Conservation (phyloP, 2,888 invertebrate species). For the Apocheima hispidaria region DNA sequence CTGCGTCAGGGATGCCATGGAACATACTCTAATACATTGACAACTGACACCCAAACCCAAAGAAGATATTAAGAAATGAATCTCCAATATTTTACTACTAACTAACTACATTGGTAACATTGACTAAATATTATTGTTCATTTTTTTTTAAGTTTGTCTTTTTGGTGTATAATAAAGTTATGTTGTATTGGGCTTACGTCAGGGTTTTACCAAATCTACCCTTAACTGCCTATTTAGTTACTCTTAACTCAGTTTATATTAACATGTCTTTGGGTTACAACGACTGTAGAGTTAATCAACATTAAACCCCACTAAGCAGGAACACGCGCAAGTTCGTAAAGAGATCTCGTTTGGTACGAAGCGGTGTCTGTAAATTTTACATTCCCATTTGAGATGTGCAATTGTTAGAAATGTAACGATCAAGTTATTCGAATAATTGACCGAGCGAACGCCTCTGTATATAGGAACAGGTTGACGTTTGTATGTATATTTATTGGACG, state of each 20-base stretch:
- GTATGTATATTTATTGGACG: too few relatives aligned
- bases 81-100: too few relatives aligned
- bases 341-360: constrained; percentile 60
- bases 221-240: constrained; percentile 24
- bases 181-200: constrained; percentile 4
- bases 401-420: not conserved
- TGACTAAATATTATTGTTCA: too few relatives aligned
- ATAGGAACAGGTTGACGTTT: not conserved
- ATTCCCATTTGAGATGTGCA: constrained; percentile 63
- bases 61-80: too few relatives aligned
- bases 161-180: too few relatives aligned
- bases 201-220: constrained; percentile 13
- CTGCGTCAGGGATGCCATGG: too few relatives aligned
- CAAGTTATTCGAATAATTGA: not conserved
- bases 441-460: too few relatives aligned
- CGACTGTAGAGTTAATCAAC: constrained; percentile 54
- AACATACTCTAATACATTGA: too few relatives aligned
- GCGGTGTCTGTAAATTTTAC: constrained; percentile 73
- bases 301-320: constrained; percentile 63
- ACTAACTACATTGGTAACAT: too few relatives aligned
- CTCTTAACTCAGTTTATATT: constrained; percentile 33
- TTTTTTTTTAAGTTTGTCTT: too few relatives aligned
- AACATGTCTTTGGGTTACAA: constrained; percentile 36
- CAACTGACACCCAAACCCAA: too few relatives aligned
- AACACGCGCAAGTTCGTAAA: constrained; percentile 64